phyloP scores from a whole-genome alignment of 2,797 vertebrate species.

The Pangasius larnaudii region DNA sequence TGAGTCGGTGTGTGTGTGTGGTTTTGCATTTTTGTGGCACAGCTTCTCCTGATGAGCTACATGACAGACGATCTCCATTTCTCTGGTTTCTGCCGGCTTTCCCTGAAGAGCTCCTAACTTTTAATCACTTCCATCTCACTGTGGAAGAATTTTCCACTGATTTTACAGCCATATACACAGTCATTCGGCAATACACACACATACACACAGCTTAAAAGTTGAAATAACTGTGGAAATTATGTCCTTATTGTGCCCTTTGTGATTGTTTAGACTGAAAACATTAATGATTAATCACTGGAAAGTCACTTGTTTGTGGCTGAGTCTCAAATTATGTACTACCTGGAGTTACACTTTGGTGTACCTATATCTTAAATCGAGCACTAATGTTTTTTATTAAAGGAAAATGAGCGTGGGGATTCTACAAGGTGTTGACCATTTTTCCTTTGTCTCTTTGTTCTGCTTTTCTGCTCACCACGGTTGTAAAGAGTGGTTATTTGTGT shows the following conservation, averaged over 20 bases:
- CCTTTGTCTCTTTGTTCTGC: background rate
- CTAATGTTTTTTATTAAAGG: background rate
- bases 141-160: slow-evolving; percentile 71
- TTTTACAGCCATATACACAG: slow-evolving; percentile 44
- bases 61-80: slow-evolving; percentile 1
- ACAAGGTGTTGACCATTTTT: background rate
- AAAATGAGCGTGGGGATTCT: background rate
- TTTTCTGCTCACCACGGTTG: background rate
- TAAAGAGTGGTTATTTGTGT: background rate
- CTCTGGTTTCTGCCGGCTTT: background rate
- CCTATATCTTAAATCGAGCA: background rate
- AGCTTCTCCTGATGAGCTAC: slow-evolving; percentile 28
- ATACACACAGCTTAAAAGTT: slow-evolving; percentile 11
- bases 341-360: background rate
- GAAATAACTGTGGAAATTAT: background rate
- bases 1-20: slow-evolving; percentile 39
- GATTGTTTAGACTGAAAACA: background rate
- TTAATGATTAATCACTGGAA: background rate
- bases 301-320: background rate
- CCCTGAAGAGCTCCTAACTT: background rate
- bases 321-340: background rate
- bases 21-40: slow-evolving; percentile 58
- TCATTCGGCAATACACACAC: slow-evolving; percentile 24
- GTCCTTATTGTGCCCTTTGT: background rate
- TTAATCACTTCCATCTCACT: slow-evolving; percentile 70